Base-by-base conservation (phyloP, 2,113 vertebrate genomes). In the Engystomops pustulosus region DNA sequence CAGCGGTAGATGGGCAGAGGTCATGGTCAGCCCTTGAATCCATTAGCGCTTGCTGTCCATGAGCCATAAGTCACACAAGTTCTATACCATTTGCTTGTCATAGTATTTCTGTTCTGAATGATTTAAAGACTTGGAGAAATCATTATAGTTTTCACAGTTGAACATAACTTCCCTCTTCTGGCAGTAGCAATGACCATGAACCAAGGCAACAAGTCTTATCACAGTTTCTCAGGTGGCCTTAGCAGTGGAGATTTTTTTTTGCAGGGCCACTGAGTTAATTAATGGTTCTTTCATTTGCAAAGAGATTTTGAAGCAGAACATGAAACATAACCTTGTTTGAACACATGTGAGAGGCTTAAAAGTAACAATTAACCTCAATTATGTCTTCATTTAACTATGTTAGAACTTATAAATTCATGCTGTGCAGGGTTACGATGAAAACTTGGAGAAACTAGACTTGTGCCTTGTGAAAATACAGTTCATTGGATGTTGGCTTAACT, bases 181-280 rank as follows among this genome's bases (percentile, higher is more conserved):
- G 34, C 68, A 70, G 68, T 23, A 14, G 34, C 68, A 23, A n/a
- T 70, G 68, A 70, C 20, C 34, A 38, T 32, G 25, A 27, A 49
- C 14, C 71, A 51, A 23, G 44, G 14, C 44, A 10, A 17, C 36
- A 41, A 6, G 1, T 30, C 44, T 49, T 75, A 51, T 30, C 44
- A 51, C 23, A 75, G 9, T 38, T 70, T 70, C 68, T 70, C 68
- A 41, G 71, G 25, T 75, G 23, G 41, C 41, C 15, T 75, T 15
- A 75, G 27, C 27, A 17, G 27, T 2, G 2, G 6, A 30, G 67
- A 69, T n/a, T 49, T 74, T 72, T 14, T 72, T 51, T 15, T 45
- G 5, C 27, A 51, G 25, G 44, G 23, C 45, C 17, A 25, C 25
- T 0, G 45, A 75, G 45, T 75, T 47, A 75, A 75, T 75, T 30